Evolutionary conservation across 1,140 invertebrate genomes (phyloP), one percentile per base, ranked within the genome.

Genomic region (Drosophila pseudoananassae): DNA sequence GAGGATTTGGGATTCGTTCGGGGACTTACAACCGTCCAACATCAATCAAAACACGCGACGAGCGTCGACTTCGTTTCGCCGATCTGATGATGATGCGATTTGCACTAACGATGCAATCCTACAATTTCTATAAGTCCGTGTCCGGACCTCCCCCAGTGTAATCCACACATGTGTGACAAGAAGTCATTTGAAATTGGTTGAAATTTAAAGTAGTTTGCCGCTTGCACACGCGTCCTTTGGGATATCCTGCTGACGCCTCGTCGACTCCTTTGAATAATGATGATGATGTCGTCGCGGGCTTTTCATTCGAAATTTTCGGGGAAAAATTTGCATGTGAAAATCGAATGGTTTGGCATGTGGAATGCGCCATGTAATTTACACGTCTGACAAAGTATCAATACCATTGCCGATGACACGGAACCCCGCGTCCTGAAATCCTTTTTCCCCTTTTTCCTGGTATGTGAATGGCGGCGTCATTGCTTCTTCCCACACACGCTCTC

Each of bases 371-470:
- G 83, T 88, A 88, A 88, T 88, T 88, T 88, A 77, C 83, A 88
- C 83, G 78, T 88, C 80, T 88, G 83, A 88, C 83, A 88, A 88
- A 88, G 83, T 88, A 88, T 88, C 83, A 88, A 88, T 88, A 84
- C 87, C 87, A 83, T 77, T 73, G 78, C 71, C 64, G 78, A 56
- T 71, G 83, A 82, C 78, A 66, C 54, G 79, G 63, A 60, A 14
- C 38, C 55, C 55, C 15, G 8, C 25, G 55, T 31, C 20, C 46
- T 51, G 27, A 8, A 17, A 14, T 12, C 38, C 25, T 33, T 12
- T 47, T 40, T 61, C 43, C 57, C 23, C 27, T 69, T 33, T 46
- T 27, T 6, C 6, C 7, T 7, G 43, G 25, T 29, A 10, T 43
- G 55, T 46, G 27, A 56, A 64, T 50, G 50, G 20, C 72, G 75